A percentile compares a stretch with the other conserved stretches of the same genome.
Evolutionary conservation across 2,888 invertebrate genomes (phyloP).

Genomic region (Macrophya alboannulata): DNA sequence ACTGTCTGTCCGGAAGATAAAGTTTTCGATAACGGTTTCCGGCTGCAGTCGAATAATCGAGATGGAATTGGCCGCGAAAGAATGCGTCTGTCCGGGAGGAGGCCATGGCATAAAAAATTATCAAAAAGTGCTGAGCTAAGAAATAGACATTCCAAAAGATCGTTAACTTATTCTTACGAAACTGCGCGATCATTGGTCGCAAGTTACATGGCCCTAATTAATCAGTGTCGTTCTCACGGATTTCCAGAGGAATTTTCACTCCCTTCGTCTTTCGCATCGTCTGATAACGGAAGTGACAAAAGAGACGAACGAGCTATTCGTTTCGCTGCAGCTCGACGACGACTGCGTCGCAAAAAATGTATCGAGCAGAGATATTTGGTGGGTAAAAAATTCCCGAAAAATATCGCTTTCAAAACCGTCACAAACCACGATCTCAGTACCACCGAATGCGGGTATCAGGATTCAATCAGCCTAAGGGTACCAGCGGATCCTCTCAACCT

Average conservation of each 20-base stretch:
- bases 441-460: background rate
- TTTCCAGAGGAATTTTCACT: constrained; percentile 1
- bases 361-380: background rate
- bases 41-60: background rate
- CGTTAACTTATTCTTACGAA: constrained; percentile 22
- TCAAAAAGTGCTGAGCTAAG: background rate
- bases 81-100: background rate
- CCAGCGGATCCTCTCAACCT: constrained; percentile 20
- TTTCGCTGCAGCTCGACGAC: background rate
- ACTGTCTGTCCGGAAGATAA: too few relatives aligned
- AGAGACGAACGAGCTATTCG: background rate
- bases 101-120: background rate
- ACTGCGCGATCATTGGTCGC: constrained; percentile 8
- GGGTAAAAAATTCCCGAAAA: background rate
- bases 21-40: background rate
- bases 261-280: background rate
- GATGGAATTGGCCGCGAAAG: background rate
- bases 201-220: constrained; percentile 29
- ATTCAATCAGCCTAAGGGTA: background rate
- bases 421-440: background rate
- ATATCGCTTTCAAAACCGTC: background rate
- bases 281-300: background rate
- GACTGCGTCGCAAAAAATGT: background rate
- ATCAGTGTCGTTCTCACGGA: background rate
- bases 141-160: background rate